Evolutionary conservation across 1,140 invertebrate genomes (phyloP).

Genomic region (Temnothorax longispinosus): DNA sequence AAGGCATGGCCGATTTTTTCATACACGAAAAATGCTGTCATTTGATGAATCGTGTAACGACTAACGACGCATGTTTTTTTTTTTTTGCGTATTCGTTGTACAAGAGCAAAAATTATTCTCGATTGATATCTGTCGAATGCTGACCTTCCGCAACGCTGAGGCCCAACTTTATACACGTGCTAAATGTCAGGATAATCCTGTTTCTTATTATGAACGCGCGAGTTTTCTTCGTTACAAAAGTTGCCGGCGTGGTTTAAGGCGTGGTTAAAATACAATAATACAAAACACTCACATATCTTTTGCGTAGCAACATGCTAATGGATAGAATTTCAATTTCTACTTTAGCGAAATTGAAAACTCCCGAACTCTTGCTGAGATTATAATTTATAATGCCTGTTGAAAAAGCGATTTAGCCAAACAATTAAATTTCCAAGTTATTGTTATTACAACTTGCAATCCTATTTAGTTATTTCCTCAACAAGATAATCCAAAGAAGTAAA

Average conservation of each 20-base stretch:
- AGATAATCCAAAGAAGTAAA: background rate
- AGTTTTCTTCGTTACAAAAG: background rate
- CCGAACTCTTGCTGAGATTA: background rate
- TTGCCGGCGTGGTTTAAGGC: background rate
- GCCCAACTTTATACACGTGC: background rate
- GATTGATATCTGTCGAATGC: background rate
- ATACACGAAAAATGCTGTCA: slow-evolving; percentile 33
- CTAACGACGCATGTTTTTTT: background rate
- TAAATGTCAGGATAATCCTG: background rate
- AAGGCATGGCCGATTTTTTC: slow-evolving; percentile 5
- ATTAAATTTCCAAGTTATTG: slow-evolving; percentile 3
- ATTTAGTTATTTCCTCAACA: background rate
- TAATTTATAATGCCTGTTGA: background rate
- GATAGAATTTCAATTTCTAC: background rate
- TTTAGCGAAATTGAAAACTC: background rate
- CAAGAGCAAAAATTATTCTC: background rate
- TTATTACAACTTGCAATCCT: background rate
- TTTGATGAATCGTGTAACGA: background rate
- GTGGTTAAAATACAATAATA: background rate
- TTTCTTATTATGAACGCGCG: background rate
- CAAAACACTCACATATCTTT: background rate
- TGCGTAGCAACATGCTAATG: background rate
- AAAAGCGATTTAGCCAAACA: background rate
- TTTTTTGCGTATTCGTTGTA: background rate
- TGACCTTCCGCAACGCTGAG: too few species aligned